Evolutionary conservation across 2,888 invertebrate species (phyloP).

Genomic region (Drosophila limbata): DNA sequence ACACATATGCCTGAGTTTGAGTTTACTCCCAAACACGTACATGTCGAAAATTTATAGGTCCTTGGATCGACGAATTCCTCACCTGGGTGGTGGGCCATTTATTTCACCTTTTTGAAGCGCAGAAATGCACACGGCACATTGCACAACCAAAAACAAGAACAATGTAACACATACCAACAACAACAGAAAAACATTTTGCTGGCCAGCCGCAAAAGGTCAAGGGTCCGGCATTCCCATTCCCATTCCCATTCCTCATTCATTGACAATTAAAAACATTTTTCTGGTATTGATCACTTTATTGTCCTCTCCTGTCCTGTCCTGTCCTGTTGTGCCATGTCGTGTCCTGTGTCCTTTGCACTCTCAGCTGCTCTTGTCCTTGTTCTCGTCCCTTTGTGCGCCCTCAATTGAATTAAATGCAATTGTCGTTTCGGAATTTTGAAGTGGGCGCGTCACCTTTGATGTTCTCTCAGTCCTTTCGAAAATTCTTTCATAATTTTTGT

Average conservation of each 20-base stretch:
- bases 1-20: neutral
- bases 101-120: conserved; percentile 51
- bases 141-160: conserved; percentile 46
- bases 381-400: conserved; percentile 34
- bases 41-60: conserved; percentile 51
- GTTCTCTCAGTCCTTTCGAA: conserved; percentile 37
- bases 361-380: conserved; percentile 26
- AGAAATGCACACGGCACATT: conserved; percentile 51
- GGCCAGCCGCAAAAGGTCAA: conserved; percentile 69
- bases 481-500: conserved; percentile 75
- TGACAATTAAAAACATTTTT: conserved; percentile 72
- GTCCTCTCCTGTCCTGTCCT: conserved; percentile 44
- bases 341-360: conserved; percentile 10
- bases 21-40: conserved; percentile 46
- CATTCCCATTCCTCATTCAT: conserved; percentile 58
- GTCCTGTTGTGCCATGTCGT: conserved; percentile 36
- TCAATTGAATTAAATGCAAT: conserved; percentile 67
- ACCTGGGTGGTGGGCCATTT: conserved; percentile 72
- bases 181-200: conserved; percentile 14
- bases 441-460: conserved; percentile 78
- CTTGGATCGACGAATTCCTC: conserved; percentile 45
- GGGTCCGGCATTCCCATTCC: conserved; percentile 31
- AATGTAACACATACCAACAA: conserved; percentile 14
- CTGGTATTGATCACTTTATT: conserved; percentile 76
- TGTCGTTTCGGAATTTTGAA: conserved; percentile 58